phyloP scores from a whole-genome alignment of 37 sponge, comb jelly and placozoan species.

The Geodia barretti region DNA sequence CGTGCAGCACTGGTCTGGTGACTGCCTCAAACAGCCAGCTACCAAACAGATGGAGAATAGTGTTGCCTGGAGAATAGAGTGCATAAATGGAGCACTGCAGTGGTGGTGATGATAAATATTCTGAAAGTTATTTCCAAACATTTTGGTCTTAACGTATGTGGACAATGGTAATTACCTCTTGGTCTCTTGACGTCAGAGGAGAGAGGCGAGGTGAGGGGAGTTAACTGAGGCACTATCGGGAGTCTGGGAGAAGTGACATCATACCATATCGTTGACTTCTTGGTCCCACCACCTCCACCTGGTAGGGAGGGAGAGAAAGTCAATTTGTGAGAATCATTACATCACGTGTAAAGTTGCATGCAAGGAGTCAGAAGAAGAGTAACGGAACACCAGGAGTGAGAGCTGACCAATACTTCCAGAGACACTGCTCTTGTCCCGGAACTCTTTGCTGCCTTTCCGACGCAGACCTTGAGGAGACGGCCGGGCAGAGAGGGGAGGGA shows the following conservation, averaged over 20 bases:
- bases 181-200: conserved; percentile 31
- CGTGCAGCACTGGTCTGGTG: conserved; percentile 43
- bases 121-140: neutral
- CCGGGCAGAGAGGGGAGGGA: conserved; percentile 5
- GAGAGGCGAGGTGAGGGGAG: neutral
- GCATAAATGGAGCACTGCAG: neutral
- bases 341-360: too few relatives aligned
- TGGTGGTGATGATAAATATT: neutral
- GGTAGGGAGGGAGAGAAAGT: neutral
- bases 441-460: neutral
- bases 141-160: neutral
- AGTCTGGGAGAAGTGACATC: neutral
- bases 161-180: conserved; percentile 12
- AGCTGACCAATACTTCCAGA: too few relatives aligned
- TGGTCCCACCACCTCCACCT: too few relatives aligned
- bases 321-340: neutral
- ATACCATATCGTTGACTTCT: too few relatives aligned
- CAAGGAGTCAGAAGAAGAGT: too few relatives aligned
- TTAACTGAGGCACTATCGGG: neutral
- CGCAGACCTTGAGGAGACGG: neutral
- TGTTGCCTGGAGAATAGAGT: conserved; percentile 44
- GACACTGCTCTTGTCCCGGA: neutral
- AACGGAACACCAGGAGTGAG: too few relatives aligned
- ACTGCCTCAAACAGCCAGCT: conserved; percentile 89
- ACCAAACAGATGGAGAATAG: conserved; percentile 85